Evolutionary conservation across 1,140 invertebrate species (phyloP), one percentile per base, ranked within the genome.

Genomic region (Eumaeus atala): DNA sequence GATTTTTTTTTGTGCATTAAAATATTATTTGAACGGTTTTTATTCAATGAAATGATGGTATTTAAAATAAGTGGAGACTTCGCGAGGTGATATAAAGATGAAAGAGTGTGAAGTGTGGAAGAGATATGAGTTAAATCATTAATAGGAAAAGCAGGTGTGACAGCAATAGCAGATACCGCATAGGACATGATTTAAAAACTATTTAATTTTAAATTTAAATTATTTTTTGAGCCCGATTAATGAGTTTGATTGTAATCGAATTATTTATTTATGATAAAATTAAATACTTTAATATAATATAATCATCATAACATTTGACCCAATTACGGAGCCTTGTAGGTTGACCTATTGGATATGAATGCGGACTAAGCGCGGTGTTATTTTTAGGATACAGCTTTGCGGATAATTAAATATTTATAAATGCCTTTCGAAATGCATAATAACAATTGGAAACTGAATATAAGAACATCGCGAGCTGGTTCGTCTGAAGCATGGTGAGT

Each of bases 351-450:
- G 72, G 71, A 70, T 67, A 59, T 74, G 76, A 82, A 79, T 87
- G 81, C 81, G 81, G 80, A 84, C 72, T 77, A 65, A 67, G 74
- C 63, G 69, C 66, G 68, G 77, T 80, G 81, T 84, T 87, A 87
- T 84, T 87, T 87, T 84, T 87, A 87, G 81, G 72, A 78, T 79
- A 76, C 70, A 81, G 73, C 74, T 82, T 84, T 81, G 84, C 84
- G 77, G 81, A 77, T 87, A 79, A 79, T 84, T 84, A 84, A 84
- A 81, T 87, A 87, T 87, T 84, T 81, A 84, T 84, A 83, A 67
- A 77, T 78, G 70, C 67, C 66, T 66, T 75, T 72, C 64, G 68
- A 63, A 66, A 75, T 72, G 67, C 62, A 64, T 56, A 74, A 74
- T 71, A 71, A 65, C 58, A 61, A 67, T 68, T 76, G 55, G 58